phyloP scores from a whole-genome alignment of 2,113 vertebrate genomes.

The Daphoenositta chrysoptera region DNA sequence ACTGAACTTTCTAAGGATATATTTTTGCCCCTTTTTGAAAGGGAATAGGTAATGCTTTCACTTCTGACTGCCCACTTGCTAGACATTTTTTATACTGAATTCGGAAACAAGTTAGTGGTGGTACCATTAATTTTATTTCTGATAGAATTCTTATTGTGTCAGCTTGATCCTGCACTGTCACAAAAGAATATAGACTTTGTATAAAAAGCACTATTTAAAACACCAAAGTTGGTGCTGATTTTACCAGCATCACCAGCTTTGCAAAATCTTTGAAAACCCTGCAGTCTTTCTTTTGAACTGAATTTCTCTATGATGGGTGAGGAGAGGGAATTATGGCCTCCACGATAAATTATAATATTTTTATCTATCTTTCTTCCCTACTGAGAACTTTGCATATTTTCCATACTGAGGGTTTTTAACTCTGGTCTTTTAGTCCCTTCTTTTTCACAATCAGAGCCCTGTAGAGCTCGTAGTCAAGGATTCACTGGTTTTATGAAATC shows the following conservation, averaged over 20 bases:
- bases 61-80: conserved; percentile 18
- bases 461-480: not conserved
- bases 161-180: not conserved
- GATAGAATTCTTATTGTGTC: not conserved
- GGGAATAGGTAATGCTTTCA: conserved; percentile 10
- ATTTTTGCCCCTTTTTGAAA: conserved; percentile 37
- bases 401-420: not conserved
- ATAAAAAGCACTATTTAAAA: not conserved
- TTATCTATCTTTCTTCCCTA: not conserved
- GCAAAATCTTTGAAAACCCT: not conserved
- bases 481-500: not conserved
- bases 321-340: not conserved
- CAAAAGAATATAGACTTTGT: not conserved
- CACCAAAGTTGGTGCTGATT: not conserved
- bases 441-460: not conserved
- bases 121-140: conserved; percentile 1
- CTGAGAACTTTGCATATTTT: not conserved
- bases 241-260: not conserved
- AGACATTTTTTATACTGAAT: not conserved
- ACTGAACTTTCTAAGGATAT: conserved; percentile 39
- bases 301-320: not conserved
- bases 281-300: not conserved
- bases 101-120: not conserved
- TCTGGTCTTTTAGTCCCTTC: not conserved
- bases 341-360: not conserved